Evolutionary conservation across 2,113 vertebrate genomes (phyloP), one percentile per base, ranked within the genome.

Genomic region (Seriola quinqueradiata): DNA sequence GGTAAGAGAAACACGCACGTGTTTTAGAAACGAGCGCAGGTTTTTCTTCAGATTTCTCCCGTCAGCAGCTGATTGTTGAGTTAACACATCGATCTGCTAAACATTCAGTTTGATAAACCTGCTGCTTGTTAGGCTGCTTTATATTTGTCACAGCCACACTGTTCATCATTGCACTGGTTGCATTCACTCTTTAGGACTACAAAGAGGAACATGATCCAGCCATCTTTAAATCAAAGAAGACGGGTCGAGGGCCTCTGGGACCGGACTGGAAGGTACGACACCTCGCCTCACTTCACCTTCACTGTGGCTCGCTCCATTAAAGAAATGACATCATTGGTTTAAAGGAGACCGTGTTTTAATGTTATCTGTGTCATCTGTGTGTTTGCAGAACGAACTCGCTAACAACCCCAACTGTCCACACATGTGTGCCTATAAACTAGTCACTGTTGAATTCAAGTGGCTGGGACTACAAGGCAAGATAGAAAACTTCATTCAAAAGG

Each of bases 361-460:
- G 5, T 58, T 19, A 25, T 48, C 0, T 73, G 3, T 71, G 36
- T 28, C 19, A 1, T 50, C 8, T 58, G 0, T 77, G 36, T 79
- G 5, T 85, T 64, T 83, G 28, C 95, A 99, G 98, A 96, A 97
- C 87, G 96, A 97, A 61, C 94, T 99, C 34, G 88, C 93, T 7
- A 95, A 95, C 52, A 95, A 97, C 92, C 90, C 93, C 25, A 94
- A 95, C 72, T 96, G 96, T 85, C 98, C 98, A 0, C 96, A 97
- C 92, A 99, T 99, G 98, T 99, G 98, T 86, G 97, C 97, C 86
- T 99, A 99, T 91, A 99, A 99, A 88, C 94, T 99, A 32, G 97
- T 98, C 89, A 97, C 96, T 0, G 95, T 98, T 83, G 96, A 99
- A 70, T 98, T 99, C 94, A 98, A 97, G 83, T 97, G 95, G 97